Base-by-base conservation (phyloP, 2,113 vertebrate species). In the Bufo gargarizans region DNA sequence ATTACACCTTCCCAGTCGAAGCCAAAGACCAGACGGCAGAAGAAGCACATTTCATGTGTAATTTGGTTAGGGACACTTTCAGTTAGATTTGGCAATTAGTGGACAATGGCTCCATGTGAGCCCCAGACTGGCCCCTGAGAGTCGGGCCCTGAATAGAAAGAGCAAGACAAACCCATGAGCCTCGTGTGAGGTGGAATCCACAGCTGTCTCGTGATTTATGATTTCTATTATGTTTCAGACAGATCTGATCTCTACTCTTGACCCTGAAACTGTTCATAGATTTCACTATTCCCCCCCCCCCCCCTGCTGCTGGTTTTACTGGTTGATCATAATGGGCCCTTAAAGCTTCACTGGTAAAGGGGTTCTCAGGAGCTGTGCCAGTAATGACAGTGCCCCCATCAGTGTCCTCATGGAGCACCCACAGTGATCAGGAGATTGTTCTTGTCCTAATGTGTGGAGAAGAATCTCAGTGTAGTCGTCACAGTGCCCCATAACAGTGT, bases 121-220 rank as follows among this genome's bases (percentile, higher is more conserved):
- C 16, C 84, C 84, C 58, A 0, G 72, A 22, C 43, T 3, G 56
- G 45, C 77, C 77, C 77, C n/a, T 45, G 13, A 45, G 72, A 47
- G 43, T 49, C 45, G 55, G 78, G 3, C 63, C 49, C 63, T 53
- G 65, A 69, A 71, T 50, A 76, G 14, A 77, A 53, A 55, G 45
- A 47, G 71, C 14, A 74, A 13, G 45, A 76, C 45, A 76, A 47
- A 20, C 72, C 17, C 45, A 33, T 77, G 9, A 53, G 33, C 45
- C 10, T 77, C 6, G 11, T 77, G 59, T 63, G 47, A 19, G 45
- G 59, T 16, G 11, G 9, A 9, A 77, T 47, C 20, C 67, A n/a
- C 85, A 86, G 58, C 85, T 86, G 74, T 6, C 5, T 12, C 8
- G 13, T 67, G 85, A 78, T 86, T 85, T 76, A 76, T 74, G 50